A percentile compares a stretch with the other conserved stretches of the same genome.
phyloP scores from a whole-genome alignment of 1,140 invertebrate species.

The Cardiocondyla obscurior region DNA sequence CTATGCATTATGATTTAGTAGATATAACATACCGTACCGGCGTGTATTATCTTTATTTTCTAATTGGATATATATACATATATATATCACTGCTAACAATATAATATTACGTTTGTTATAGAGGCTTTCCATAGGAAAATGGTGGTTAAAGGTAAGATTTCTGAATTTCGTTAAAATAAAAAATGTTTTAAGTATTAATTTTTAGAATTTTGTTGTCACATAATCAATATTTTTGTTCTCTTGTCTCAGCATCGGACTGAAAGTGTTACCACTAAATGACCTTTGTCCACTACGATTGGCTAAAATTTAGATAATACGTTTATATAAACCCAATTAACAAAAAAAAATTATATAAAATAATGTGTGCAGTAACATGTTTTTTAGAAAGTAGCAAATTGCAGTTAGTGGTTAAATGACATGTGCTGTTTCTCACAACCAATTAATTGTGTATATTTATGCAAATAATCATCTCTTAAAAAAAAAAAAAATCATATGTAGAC shows the following conservation, averaged over 20 bases:
- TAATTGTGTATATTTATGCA: neutral
- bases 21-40: constrained; percentile 38
- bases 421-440: constrained; percentile 30
- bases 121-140: constrained; percentile 86
- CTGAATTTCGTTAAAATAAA: constrained; percentile 48
- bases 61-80: constrained; percentile 22
- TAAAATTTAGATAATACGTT: neutral
- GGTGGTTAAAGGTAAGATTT: constrained; percentile 86
- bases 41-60: constrained; percentile 22
- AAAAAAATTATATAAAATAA: neutral
- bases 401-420: constrained; percentile 27
- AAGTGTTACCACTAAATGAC: constrained; percentile 54
- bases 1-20: neutral
- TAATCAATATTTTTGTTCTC: constrained; percentile 47
- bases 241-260: constrained; percentile 64
- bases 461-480: neutral
- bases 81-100: constrained; percentile 24
- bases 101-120: constrained; percentile 81
- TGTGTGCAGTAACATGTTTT: neutral
- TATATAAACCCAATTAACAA: neutral
- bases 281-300: too few species aligned
- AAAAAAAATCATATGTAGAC: neutral
- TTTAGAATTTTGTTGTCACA: constrained; percentile 69
- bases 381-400: neutral
- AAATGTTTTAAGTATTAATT: constrained; percentile 69